Evolutionary conservation across 2,888 invertebrate species (phyloP).

Genomic region (Rhingia campestris): DNA sequence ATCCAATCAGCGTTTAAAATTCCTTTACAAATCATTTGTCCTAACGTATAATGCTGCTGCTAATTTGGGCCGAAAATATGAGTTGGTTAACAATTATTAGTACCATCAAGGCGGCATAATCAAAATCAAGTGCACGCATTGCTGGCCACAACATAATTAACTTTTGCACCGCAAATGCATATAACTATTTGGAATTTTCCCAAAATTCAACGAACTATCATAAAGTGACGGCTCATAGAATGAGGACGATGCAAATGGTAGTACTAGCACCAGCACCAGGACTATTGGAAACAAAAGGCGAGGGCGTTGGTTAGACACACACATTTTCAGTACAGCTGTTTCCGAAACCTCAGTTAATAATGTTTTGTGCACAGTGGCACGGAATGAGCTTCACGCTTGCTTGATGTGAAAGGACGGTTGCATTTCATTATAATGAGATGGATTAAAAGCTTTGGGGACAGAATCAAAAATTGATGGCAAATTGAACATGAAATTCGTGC

Average conservation of each 20-base stretch:
- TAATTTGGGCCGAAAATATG: background rate
- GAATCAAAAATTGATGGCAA: background rate
- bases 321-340: constrained; percentile 11
- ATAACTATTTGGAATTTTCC: constrained; percentile 32
- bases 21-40: background rate
- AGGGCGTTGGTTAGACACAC: background rate
- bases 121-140: constrained; percentile 16
- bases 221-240: background rate
- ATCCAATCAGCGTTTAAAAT: background rate
- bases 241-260: too few relatives aligned
- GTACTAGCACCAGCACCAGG: too few relatives aligned
- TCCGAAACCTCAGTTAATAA: constrained; percentile 15
- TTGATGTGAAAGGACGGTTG: constrained; percentile 10
- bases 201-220: constrained; percentile 5
- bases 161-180: constrained; percentile 25
- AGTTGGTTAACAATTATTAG: background rate
- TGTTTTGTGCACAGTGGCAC: constrained; percentile 9
- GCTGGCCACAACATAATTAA: constrained; percentile 27
- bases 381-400: constrained; percentile 23
- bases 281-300: background rate
- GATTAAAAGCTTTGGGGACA: constrained; percentile 25
- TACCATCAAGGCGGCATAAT: constrained; percentile 14
- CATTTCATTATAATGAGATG: constrained; percentile 21
- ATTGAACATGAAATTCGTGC: background rate
- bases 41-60: too few relatives aligned